Conservation (phyloP, 2,113 vertebrate species). For the Channa maculata region DNA sequence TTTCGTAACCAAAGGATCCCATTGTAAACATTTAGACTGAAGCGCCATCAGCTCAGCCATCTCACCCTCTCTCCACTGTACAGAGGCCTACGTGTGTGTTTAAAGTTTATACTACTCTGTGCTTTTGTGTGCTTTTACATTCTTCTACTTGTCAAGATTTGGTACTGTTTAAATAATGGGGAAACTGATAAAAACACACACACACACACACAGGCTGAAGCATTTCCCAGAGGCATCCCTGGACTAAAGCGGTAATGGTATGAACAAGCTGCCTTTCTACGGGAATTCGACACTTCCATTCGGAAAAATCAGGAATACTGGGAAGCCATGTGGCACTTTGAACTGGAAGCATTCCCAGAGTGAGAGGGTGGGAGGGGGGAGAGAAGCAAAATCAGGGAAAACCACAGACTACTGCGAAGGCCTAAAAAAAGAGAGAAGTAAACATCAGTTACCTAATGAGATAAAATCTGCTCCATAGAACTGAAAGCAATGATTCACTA, state of each 20-base stretch:
- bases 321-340: conserved; percentile 68
- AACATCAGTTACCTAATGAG: not conserved
- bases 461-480: conserved; percentile 10
- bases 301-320: conserved; percentile 64
- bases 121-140: conserved; percentile 8
- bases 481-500: conserved; percentile 27
- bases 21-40: conserved; percentile 80
- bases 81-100: conserved; percentile 22
- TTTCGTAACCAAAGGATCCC: conserved; percentile 63
- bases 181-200: conserved; percentile 51
- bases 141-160: conserved; percentile 19
- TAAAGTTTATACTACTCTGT: conserved; percentile 35
- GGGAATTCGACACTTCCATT: conserved; percentile 65
- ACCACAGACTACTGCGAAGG: conserved; percentile 40
- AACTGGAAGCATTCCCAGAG: conserved; percentile 71
- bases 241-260: conserved; percentile 25
- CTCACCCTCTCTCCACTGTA: conserved; percentile 31
- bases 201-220: conserved; percentile 37
- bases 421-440: conserved; percentile 2
- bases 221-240: conserved; percentile 48
- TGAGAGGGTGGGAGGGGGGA: conserved; percentile 12
- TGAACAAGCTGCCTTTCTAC: conserved; percentile 34
- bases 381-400: conserved; percentile 38
- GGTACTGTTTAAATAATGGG: conserved; percentile 30
- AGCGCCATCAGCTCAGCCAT: conserved; percentile 61